phyloP scores from a whole-genome alignment of 2,797 vertebrate genomes.

The Scyliorhinus canicula region DNA sequence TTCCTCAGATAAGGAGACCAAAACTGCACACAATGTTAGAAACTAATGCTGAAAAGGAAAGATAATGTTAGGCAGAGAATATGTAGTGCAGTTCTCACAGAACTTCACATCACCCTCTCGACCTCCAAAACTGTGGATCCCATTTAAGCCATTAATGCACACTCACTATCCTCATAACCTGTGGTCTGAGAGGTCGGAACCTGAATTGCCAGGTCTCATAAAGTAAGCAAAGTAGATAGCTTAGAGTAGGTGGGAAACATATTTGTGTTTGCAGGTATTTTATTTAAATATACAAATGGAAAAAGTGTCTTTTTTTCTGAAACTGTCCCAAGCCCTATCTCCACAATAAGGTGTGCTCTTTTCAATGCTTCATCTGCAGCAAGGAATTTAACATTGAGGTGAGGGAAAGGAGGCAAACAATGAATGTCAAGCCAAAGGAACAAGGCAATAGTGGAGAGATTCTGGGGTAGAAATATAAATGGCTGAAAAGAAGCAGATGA shows the following conservation, averaged over 20 bases:
- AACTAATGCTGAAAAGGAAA: conserved; percentile 22
- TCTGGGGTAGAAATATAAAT: not conserved
- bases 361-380: not conserved
- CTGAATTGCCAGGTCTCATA: not conserved
- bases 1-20: too few relatives aligned
- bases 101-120: not conserved
- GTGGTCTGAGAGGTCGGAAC: not conserved
- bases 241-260: not conserved
- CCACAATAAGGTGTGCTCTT: not conserved
- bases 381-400: not conserved
- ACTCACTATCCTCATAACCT: not conserved
- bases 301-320: not conserved
- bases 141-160: not conserved
- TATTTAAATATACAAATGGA: not conserved
- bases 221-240: not conserved
- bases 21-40: not conserved
- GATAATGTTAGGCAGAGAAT: not conserved
- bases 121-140: not conserved
- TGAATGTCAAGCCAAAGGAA: not conserved
- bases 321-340: not conserved
- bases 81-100: not conserved
- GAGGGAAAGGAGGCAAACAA: not conserved
- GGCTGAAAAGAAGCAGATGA: not conserved
- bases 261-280: not conserved
- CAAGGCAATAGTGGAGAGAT: not conserved